Evolutionary conservation across 2,888 invertebrate species (phyloP).

Genomic region (Drosophila atroscutellata): DNA sequence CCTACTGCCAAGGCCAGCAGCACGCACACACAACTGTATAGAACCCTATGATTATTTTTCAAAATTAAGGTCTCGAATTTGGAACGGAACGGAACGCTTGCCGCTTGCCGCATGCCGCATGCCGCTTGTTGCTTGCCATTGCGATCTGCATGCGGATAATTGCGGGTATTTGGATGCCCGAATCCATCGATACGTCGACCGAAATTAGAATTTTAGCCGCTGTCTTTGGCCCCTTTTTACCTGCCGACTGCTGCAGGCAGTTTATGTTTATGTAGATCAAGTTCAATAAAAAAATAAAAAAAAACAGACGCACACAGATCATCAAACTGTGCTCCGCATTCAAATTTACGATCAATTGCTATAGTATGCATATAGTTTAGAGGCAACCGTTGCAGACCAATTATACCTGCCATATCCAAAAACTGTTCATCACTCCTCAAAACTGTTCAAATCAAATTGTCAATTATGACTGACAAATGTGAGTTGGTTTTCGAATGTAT

Average conservation of each 20-base stretch:
- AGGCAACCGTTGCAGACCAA: constrained; percentile 27
- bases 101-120: constrained; percentile 19
- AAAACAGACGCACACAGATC: not conserved
- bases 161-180: constrained; percentile 38
- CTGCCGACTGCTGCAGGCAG: constrained; percentile 39
- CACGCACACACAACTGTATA: constrained; percentile 39
- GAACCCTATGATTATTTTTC: constrained; percentile 70
- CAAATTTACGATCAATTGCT: constrained; percentile 60
- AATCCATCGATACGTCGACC: constrained; percentile 42
- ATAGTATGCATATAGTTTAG: constrained; percentile 10
- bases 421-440: constrained; percentile 17
- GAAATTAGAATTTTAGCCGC: constrained; percentile 46
- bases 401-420: constrained; percentile 22
- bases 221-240: constrained; percentile 10
- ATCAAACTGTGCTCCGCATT: constrained; percentile 8
- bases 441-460: constrained; percentile 66
- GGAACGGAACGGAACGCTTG: constrained; percentile 17
- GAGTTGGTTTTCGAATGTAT: constrained; percentile 25
- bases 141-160: constrained; percentile 69
- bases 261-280: constrained; percentile 37
- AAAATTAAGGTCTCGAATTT: constrained; percentile 59
- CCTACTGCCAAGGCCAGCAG: constrained; percentile 72
- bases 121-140: constrained; percentile 22
- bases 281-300: not conserved
- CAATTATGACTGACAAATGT: constrained; percentile 75